Percentiles rank a stretch among this genome's conserved stretches.
Evolutionary conservation across 2,797 vertebrate species (phyloP).

Genomic region (Onychomys arenicola): DNA sequence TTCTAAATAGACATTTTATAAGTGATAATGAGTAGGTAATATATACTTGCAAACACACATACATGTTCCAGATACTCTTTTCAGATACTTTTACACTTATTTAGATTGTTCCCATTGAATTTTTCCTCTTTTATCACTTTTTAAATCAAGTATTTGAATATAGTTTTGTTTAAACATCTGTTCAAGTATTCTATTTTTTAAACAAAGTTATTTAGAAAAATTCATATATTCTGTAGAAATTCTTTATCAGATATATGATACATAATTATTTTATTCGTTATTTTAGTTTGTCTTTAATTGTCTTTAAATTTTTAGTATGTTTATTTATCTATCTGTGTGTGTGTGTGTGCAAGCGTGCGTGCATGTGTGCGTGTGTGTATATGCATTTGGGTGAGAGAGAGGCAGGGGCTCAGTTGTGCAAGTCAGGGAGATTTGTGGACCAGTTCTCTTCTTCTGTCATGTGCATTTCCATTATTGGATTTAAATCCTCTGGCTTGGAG

Average conservation of each 20-base stretch:
- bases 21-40: neutral
- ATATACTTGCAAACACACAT: too few species aligned
- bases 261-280: neutral
- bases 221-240: neutral
- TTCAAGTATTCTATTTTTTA: neutral
- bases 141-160: neutral
- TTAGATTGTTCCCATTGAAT: neutral
- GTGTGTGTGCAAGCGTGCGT: too few species aligned
- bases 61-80: neutral
- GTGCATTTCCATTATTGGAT: neutral
- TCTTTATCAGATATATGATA: neutral
- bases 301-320: neutral
- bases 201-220: neutral
- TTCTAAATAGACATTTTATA: neutral
- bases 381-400: neutral
- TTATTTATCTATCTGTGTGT: neutral
- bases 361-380: neutral
- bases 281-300: neutral
- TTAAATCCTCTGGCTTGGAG: neutral
- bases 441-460: neutral
- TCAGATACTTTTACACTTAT: neutral
- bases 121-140: neutral
- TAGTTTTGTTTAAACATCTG: neutral
- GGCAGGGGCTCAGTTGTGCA: neutral
- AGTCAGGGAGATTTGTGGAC: too few species aligned